These are phyloP conservation scores for Acyrthosiphon pisum DNA, from an alignment of 1,140 invertebrate genomes.

Conservation along the genomic window DNA sequence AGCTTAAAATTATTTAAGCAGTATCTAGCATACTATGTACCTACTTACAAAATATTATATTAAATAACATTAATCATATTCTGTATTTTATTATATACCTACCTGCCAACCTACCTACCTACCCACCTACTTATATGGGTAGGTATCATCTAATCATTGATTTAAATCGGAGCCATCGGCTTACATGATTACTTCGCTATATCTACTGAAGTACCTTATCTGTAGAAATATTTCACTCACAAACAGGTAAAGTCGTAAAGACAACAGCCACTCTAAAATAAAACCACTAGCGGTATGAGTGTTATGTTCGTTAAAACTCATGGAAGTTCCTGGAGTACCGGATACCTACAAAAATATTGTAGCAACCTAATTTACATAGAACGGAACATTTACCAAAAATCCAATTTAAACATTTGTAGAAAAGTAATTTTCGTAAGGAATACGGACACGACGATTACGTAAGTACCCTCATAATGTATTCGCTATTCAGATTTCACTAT, in stretches of 20 bases:
- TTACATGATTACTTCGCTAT: too few species aligned
- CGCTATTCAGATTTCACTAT: too few species aligned
- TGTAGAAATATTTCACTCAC: not conserved
- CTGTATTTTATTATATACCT: too few species aligned
- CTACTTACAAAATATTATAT: too few species aligned
- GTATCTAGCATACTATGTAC: too few species aligned
- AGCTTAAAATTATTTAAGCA: too few species aligned
- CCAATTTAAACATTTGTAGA: not conserved
- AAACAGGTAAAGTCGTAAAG: not conserved
- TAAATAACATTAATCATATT: too few species aligned
- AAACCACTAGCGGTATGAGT: not conserved
- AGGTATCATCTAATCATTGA: too few species aligned
- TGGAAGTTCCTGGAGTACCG: not conserved
- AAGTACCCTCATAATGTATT: not conserved
- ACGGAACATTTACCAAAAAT: not conserved
- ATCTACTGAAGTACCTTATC: not conserved
- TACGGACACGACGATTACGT: not conserved
- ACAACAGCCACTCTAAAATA: not conserved
- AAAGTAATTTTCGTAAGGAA: conserved; percentile 1
- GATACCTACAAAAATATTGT: not conserved
- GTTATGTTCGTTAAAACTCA: not conserved
- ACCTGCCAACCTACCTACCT: too few species aligned
- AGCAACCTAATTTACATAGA: not conserved
- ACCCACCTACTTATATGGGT: too few species aligned
- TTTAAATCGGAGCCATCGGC: too few species aligned